Evolutionary conservation across 2,888 invertebrate species (phyloP), one percentile per base, ranked within the genome.

Genomic region (Frankliniella intonsa): DNA sequence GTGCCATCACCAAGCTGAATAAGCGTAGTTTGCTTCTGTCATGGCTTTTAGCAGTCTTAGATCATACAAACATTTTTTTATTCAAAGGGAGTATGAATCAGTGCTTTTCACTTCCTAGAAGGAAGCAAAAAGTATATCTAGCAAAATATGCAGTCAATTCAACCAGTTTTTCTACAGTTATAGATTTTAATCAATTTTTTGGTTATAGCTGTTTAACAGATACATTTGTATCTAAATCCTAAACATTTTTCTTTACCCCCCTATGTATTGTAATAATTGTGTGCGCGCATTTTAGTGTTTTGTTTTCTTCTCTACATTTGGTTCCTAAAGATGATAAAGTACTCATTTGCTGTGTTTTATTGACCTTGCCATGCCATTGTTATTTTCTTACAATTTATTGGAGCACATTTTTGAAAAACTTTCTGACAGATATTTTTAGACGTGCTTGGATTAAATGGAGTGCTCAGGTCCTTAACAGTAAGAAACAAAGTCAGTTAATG

Each of bases 371-470:
- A 38, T 38, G 38, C 38, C 38, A 38, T 55, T 55, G 12, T 55
- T 22, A 7, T 76, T 8, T 76, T 76, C 2, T 25, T 76, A 14
- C 12, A 25, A 25, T 76, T 76, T 10, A 25, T 25, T 76, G 12
- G 11, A 12, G 69, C 1, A 76, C 1, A 25, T 76, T 22, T 76
- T 25, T 76, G 10, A 76, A 5, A 12, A 76, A 76, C 25, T 25
- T 12, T 76, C 69, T 76, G 25, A 25, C 69, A 76, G 69, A 76
- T 76, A 76, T 76, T 11, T 76, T 76, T 76, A 76, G 69, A 12
- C 69, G 69, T 10, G 69, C 69, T 76, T 76, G 69, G 69, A 22
- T 76, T 76, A 76, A 76, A 76, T 76, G 69, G 69, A 76, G 22
- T 22, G 69, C 69, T 76, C 22, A 76, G 25, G 8, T 76, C 9